phyloP scores from a whole-genome alignment of 37 sponge, comb jelly and placozoan genomes.

The Oscarella lobularis region DNA sequence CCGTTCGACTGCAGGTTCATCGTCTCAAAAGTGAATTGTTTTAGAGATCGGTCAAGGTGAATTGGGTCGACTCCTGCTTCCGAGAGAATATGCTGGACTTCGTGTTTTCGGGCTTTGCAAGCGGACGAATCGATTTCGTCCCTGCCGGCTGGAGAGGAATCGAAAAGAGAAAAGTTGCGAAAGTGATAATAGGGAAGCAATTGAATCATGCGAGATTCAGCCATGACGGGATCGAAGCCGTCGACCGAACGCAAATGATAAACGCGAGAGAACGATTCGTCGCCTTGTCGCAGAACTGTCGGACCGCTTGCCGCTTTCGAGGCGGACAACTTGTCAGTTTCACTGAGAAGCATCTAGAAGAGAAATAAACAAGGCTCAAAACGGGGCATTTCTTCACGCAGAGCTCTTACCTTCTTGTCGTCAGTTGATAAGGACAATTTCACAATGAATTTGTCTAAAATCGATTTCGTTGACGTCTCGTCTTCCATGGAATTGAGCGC shows the following conservation, averaged over 20 bases:
- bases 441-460: background rate
- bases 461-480: background rate
- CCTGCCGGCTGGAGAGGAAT: background rate
- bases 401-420: background rate
- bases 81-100: background rate
- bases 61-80: background rate
- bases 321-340: background rate
- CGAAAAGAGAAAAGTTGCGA: background rate
- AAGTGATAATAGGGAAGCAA: background rate
- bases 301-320: background rate
- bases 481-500: background rate
- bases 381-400: too few relatives aligned
- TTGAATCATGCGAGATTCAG: background rate
- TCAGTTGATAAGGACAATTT: background rate
- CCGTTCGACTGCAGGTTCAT: background rate
- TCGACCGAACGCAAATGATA: background rate
- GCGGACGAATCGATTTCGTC: background rate
- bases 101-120: background rate
- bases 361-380: too few relatives aligned
- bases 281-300: background rate
- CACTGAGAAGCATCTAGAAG: too few relatives aligned
- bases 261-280: background rate
- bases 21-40: background rate
- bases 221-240: background rate
- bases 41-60: background rate